Percentiles rank a stretch among this genome's conserved stretches.
Conservation (phyloP, 2,113 vertebrate genomes). For the Penelope pileata region DNA sequence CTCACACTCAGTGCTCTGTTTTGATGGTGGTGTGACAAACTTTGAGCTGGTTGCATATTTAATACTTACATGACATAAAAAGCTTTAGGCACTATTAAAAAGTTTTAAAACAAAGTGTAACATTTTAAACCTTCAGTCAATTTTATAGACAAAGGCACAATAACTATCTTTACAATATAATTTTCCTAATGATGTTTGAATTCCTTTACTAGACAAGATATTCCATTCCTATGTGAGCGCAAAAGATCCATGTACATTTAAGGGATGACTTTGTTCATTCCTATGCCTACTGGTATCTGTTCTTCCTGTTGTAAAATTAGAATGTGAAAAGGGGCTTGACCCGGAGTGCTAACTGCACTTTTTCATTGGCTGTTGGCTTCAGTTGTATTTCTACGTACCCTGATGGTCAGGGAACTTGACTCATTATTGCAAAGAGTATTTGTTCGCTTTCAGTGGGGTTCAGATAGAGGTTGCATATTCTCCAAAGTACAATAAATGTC, state of each 20-base stretch:
- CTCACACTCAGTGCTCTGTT: background rate
- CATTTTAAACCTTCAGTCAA: background rate
- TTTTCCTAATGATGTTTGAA: background rate
- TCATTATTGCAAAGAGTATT: slow-evolving; percentile 59
- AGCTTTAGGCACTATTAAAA: background rate
- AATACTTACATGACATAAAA: background rate
- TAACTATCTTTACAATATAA: background rate
- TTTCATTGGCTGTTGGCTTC: slow-evolving; percentile 41
- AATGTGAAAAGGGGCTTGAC: background rate
- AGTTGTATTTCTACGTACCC: slow-evolving; percentile 10
- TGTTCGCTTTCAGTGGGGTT: slow-evolving; percentile 63
- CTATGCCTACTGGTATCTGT: background rate
- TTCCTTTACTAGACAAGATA: background rate
- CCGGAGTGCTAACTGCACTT: background rate
- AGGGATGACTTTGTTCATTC: background rate
- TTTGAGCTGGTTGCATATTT: background rate
- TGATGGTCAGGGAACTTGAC: slow-evolving; percentile 56
- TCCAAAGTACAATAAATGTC: slow-evolving; percentile 75
- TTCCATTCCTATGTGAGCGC: background rate
- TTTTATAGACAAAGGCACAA: background rate
- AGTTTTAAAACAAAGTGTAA: background rate
- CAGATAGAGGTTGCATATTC: slow-evolving; percentile 67
- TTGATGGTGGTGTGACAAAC: background rate
- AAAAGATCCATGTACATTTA: background rate
- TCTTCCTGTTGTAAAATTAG: background rate